Evolutionary conservation across 2,797 vertebrate genomes (phyloP).

Genomic region (Trachurus trachurus): DNA sequence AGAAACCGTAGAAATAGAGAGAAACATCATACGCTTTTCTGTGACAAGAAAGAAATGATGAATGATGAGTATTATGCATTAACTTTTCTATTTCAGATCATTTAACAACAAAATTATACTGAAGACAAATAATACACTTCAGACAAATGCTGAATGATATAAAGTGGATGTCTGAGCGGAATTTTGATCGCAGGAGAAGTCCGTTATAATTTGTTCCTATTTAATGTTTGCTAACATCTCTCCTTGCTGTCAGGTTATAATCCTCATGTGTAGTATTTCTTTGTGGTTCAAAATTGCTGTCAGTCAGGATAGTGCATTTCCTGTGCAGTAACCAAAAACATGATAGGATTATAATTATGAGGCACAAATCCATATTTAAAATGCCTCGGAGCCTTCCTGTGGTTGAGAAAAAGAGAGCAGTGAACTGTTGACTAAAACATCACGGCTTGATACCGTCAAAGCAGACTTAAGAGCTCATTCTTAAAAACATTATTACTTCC

Average conservation of each 20-base stretch:
- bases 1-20: neutral
- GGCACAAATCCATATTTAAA: constrained; percentile 28
- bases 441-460: constrained; percentile 37
- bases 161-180: neutral
- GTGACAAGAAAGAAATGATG: neutral
- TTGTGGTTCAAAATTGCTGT: constrained; percentile 2
- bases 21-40: neutral
- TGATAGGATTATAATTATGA: constrained; percentile 26
- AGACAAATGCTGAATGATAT: too few species aligned
- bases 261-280: neutral
- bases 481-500: constrained; percentile 17
- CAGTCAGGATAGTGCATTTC: constrained; percentile 1
- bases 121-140: neutral
- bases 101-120: neutral
- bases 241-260: constrained; percentile 7
- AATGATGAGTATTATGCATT: neutral
- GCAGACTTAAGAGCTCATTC: constrained; percentile 24
- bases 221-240: neutral
- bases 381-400: constrained; percentile 7
- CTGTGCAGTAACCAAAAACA: constrained; percentile 10
- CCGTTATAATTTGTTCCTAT: neutral
- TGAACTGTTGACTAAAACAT: constrained; percentile 25
- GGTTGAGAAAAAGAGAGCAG: constrained; percentile 12
- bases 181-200: neutral
- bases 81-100: neutral